A percentile compares a stretch with the other conserved stretches of the same genome.
Evolutionary conservation across 2,888 invertebrate species (phyloP).

Genomic region (Parnassius mnemosyne): DNA sequence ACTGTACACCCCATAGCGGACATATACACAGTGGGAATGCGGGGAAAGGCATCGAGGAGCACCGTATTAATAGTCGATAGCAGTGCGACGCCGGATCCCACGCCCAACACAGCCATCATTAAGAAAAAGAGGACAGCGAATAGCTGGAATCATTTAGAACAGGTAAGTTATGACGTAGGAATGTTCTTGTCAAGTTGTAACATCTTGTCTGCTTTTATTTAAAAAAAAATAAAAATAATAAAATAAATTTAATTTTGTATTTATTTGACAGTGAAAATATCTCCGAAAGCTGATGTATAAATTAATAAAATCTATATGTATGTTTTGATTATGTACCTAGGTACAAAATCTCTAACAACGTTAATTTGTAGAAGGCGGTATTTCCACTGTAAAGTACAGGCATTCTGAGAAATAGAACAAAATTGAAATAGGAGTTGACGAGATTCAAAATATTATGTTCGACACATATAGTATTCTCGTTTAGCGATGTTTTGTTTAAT

Average conservation of each 20-base stretch:
- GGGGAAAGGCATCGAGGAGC: constrained; percentile 84
- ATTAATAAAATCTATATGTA: too few relatives aligned
- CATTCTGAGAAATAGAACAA: too few relatives aligned
- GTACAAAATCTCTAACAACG: too few relatives aligned
- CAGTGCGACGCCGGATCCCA: constrained; percentile 88
- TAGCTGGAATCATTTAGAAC: constrained; percentile 61
- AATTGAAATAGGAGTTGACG: too few relatives aligned
- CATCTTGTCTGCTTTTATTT: background rate
- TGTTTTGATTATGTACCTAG: too few relatives aligned
- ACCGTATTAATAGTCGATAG: constrained; percentile 84
- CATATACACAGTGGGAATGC: constrained; percentile 80
- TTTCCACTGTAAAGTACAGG: too few relatives aligned
- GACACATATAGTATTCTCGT: too few relatives aligned
- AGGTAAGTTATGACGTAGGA: background rate
- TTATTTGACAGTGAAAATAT: background rate
- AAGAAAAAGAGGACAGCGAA: constrained; percentile 90
- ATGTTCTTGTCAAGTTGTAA: background rate
- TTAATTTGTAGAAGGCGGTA: too few relatives aligned
- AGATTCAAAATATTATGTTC: too few relatives aligned
- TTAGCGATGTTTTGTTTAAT: too few relatives aligned
- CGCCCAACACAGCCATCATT: constrained; percentile 89
- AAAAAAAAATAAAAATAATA: too few relatives aligned
- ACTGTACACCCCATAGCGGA: constrained; percentile 71
- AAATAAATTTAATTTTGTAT: background rate
- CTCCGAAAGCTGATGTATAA: background rate